Conservation (phyloP, 2,113 vertebrate species). For the Rostratula benghalensis region DNA sequence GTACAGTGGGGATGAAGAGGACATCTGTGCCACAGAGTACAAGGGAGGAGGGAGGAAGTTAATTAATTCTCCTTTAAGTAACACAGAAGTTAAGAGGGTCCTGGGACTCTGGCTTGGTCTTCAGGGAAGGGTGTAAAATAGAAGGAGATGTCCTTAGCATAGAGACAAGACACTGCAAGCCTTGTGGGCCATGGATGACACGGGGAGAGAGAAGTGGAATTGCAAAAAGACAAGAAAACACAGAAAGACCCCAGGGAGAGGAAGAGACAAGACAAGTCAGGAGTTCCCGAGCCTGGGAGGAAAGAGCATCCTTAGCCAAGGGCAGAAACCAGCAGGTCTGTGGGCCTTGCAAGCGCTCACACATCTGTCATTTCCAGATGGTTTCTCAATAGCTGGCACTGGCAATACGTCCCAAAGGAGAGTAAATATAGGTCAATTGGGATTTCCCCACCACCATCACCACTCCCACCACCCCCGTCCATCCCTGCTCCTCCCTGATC, state of each 20-base stretch:
- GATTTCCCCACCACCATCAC: not conserved
- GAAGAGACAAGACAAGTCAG: not conserved
- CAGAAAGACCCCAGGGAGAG: not conserved
- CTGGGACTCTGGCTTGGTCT: not conserved
- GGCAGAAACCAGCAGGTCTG: not conserved
- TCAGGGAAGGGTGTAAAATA: not conserved
- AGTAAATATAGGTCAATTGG: not conserved
- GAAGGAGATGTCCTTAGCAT: not conserved
- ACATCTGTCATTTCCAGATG: not conserved
- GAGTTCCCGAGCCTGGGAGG: not conserved
- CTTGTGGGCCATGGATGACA: not conserved
- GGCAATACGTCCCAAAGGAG: not conserved
- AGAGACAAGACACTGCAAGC: not conserved
- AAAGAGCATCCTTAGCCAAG: not conserved
- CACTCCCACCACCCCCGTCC: no score
- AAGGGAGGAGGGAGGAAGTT: not conserved
- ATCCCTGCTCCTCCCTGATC: not conserved
- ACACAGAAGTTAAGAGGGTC: not conserved
- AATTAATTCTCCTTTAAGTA: not conserved
- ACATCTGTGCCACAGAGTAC: accelerated
- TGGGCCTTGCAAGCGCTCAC: not conserved
- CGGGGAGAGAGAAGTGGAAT: not conserved
- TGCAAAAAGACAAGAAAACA: not conserved
- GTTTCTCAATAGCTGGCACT: not conserved
- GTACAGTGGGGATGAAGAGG: not conserved